These are phyloP conservation scores for Trachymyrmex septentrionalis DNA, from an alignment of 1,140 invertebrate genomes.

Conservation along the genomic window DNA sequence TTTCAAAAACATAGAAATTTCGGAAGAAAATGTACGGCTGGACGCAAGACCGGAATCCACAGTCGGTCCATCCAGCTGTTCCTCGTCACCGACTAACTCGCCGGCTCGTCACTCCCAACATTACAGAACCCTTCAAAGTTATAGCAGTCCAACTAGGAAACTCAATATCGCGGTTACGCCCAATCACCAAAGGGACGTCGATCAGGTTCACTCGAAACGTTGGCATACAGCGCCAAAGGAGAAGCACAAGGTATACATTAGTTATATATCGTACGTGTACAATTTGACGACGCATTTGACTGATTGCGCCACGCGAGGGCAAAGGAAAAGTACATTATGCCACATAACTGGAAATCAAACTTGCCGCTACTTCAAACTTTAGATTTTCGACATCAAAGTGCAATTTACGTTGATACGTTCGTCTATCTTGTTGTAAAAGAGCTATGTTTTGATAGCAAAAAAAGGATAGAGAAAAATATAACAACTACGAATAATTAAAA, in stretches of 20 bases:
- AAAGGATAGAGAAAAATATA: not conserved
- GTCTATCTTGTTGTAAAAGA: not conserved
- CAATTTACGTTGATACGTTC: slow-evolving; percentile 7
- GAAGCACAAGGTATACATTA: slow-evolving; percentile 87
- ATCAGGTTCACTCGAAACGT: slow-evolving; percentile 84
- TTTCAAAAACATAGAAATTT: slow-evolving; percentile 62
- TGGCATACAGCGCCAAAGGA: slow-evolving; percentile 89
- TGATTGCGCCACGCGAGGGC: slow-evolving; percentile 26
- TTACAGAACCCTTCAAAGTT: slow-evolving; percentile 83
- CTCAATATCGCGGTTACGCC: slow-evolving; percentile 76
- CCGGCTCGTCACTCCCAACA: slow-evolving; percentile 82
- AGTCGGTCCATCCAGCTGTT: slow-evolving; percentile 75
- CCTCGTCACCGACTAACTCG: slow-evolving; percentile 81
- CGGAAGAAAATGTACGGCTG: slow-evolving; percentile 68
- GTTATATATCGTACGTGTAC: slow-evolving; percentile 29
- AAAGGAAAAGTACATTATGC: slow-evolving; percentile 27
- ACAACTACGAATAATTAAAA: not conserved
- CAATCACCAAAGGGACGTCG: slow-evolving; percentile 79
- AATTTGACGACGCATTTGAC: slow-evolving; percentile 52
- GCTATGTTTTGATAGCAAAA: not conserved
- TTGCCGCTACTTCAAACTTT: slow-evolving; percentile 11
- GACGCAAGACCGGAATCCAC: slow-evolving; percentile 73
- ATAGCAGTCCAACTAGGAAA: slow-evolving; percentile 80
- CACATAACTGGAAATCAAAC: slow-evolving; percentile 14
- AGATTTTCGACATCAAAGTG: not conserved